phyloP scores from a whole-genome alignment of 2,797 vertebrate species.

The Dermochelys coriacea region DNA sequence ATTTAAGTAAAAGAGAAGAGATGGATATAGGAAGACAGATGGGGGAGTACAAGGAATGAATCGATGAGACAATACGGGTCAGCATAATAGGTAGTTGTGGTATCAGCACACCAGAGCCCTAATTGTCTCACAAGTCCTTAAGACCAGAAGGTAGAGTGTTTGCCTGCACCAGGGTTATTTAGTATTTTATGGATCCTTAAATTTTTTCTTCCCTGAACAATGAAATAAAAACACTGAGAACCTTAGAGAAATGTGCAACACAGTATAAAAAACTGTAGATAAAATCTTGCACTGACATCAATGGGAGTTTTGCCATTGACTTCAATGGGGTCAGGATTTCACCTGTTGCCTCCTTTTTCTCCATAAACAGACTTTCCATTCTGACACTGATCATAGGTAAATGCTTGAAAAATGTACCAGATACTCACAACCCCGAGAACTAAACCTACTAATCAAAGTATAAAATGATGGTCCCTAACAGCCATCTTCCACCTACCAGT shows the following conservation, averaged over 20 bases:
- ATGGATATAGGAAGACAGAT: conserved; percentile 15
- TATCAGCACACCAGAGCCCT: conserved; percentile 20
- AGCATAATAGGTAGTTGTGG: background rate
- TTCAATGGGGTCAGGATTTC: background rate
- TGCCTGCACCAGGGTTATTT: background rate
- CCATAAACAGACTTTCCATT: background rate
- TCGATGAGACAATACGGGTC: conserved; percentile 27
- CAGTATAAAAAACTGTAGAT: background rate
- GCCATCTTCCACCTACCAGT: background rate
- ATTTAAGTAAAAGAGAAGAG: conserved; percentile 20
- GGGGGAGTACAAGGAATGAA: background rate
- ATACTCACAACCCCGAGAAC: background rate
- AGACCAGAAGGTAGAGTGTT: conserved; percentile 26
- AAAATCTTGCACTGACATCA: background rate
- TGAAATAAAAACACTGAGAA: background rate
- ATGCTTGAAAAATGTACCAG: accelerated
- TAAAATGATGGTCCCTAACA: background rate
- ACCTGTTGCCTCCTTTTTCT: background rate
- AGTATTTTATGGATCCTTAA: background rate
- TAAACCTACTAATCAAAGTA: background rate
- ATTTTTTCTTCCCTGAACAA: background rate
- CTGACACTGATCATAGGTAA: background rate
- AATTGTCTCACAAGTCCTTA: conserved; percentile 10
- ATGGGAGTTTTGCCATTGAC: background rate
- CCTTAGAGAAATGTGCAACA: too few species aligned